Evolutionary conservation across 2,797 vertebrate species (phyloP), one percentile per base, ranked within the genome.

Genomic region (Lacerta viridis): DNA sequence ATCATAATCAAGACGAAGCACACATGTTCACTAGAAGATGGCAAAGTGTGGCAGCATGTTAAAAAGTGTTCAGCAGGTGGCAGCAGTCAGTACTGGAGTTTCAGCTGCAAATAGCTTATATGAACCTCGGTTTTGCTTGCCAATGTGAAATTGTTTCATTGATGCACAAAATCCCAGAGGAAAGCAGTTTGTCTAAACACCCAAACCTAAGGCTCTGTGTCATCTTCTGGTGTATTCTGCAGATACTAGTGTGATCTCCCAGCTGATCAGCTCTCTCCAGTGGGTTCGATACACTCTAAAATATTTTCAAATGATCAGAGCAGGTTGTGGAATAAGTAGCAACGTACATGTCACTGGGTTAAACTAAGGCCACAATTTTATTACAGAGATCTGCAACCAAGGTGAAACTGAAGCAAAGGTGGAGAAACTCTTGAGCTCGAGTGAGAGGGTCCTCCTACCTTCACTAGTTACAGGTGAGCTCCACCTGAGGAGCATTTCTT

Each of bases 21-120:
- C 33, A 3, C 41, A 33, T 64, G 39, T n/a, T 41, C 41, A 82
- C 77, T 84, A 72, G 8, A 33, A 77, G 7, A 55, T 10, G 2
- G 11, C 10, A 72, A 81, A 33, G 11, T 36, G 4, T 43, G n/a
- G 3, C 5, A 29, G 36, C 27, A 78, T 5, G 1, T 79, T 64
- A 68, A 29, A 76, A 87, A 15, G 41, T 15, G 0, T 41, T 4
- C 74, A 82, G 75, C 83, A 88, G 50, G 43, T 76, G 15, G 11
- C 25, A 87, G 80, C 74, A 83, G 1, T 75, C 74, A 83, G 1
- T 75, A 84, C 66, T 25, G 17, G 87, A 43, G 27, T 87, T 90
- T 75, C 29, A 76, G 50, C 75, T 39, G 39, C 25, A 84, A 66
- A 79, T 25, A 64, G 25, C 1, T 36, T 11, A 61, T 36, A 92